Evolutionary conservation across 1,140 invertebrate species (phyloP), one percentile per base, ranked within the genome.

Genomic region (Zaprionus davidi): DNA sequence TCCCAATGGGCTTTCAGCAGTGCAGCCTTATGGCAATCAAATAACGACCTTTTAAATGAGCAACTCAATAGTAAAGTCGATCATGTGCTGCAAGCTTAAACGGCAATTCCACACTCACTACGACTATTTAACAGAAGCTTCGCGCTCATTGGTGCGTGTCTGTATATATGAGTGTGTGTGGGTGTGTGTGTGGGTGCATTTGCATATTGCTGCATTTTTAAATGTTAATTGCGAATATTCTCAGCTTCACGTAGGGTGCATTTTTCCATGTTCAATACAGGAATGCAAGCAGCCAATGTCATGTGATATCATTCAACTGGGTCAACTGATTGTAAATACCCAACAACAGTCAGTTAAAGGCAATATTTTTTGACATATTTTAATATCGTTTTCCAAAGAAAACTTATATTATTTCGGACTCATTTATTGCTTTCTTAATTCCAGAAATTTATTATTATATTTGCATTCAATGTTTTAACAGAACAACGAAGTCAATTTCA

Each of bases 51-150:
- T 53, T 70, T 41, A 34, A 44, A 5, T 31, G 4, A 6, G 20
- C 31, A 41, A 38, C 57, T 38, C 49, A 20, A 26, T 20, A 51
- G 9, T 9, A 17, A 65, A 20, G n/a, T 59, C 28, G 24, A 63
- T 53, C 17, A 63, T 56, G 51, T 46, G 46, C 17, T 26, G 15
- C 12, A 20, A 26, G 22, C 17, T 64, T 34, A 53, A 69, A 58
- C 15, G 24, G 24, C 53, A 17, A 28, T 31, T 31, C 24, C 22
- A 26, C 12, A 15, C 13, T 24, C 6, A 28, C 51, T 55, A 13
- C 51, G 12, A 26, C 11, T 28, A 24, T 55, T 26, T 28, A 15
- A 6, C 41, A 44, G n/a, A n/a, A 44, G 41, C 41, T 44, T 7
- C 0, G n/a, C 15, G 26, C 12, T 28, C 26, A 56, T 56, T 24